Base-by-base conservation (phyloP, 1,140 invertebrate species). In the Drepana arcuata region DNA sequence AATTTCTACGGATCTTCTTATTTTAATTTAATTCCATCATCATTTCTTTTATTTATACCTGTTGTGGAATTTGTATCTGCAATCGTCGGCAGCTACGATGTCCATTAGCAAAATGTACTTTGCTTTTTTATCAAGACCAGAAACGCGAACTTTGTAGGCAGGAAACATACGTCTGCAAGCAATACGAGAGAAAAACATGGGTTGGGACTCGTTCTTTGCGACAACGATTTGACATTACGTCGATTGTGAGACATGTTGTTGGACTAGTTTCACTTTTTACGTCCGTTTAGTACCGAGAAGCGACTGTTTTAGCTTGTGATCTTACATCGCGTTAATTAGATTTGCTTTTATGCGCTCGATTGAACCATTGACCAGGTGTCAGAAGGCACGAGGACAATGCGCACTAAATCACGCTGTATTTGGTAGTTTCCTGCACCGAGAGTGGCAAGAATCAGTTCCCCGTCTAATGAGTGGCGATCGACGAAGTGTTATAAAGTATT, bases 81-180 rank as follows among this genome's bases (percentile, higher is more conserved):
- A 95, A 87, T 95, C 93, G 85, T 95, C 93, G 48, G 93, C 92
- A 64, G 93, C 91, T 67, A 95, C 93, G 86, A 95, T 94, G 89
- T 95, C 93, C 92, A 96, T 94, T 83, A 97, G 88, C 60, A 96
- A 89, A 81, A 95, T 95, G 89, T 96, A 96, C 89, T 95, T 96
- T 86, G 93, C 92, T 87, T 94, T 92, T 88, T 93, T 94, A 89
- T 96, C 94, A 86, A 96, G 89, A 72, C 94, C 94, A 82, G 92
- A 93, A 66, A 94, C 91, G 85, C 92, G 91, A 83, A 94, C 92
- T 89, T 93, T 93, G 91, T 92, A 94, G 85, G 93, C 92, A 86
- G 93, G 93, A 88, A 95, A 94, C 92, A 94, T 94, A 88, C 92
- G 92, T 88, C 92, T 93, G 89, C 75, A 86, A 87, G 74, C 81